Conservation (phyloP, 2,113 vertebrate genomes). For the Ardeotis arabs region DNA sequence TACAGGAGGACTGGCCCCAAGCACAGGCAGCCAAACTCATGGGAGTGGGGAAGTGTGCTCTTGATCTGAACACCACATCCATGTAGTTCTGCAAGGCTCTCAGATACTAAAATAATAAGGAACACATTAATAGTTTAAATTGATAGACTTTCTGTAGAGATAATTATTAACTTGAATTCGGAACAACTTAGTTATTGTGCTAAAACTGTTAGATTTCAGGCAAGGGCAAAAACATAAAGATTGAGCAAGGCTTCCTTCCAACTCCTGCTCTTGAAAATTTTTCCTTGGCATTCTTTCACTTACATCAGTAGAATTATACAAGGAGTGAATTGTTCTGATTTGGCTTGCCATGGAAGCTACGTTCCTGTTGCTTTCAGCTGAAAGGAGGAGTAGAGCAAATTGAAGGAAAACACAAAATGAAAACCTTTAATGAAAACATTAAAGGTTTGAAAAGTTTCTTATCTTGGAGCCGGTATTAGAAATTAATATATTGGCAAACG, state of each 20-base stretch:
- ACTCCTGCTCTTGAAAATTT: neutral
- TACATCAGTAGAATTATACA: neutral
- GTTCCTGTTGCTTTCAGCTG: neutral
- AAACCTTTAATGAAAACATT: neutral
- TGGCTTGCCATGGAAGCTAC: neutral
- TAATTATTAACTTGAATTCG: neutral
- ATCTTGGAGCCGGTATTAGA: neutral
- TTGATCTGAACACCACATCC: neutral
- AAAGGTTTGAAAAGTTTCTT: neutral
- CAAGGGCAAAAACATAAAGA: neutral
- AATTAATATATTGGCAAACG: neutral
- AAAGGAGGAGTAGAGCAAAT: neutral
- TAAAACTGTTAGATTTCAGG: neutral
- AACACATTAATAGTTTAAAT: neutral
- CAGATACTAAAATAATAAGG: neutral
- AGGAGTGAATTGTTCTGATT: neutral
- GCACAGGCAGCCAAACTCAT: neutral
- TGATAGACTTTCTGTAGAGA: neutral
- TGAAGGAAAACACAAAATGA: neutral
- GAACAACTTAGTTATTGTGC: neutral
- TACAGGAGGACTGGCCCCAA: rapidly evolving
- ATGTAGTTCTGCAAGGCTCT: neutral
- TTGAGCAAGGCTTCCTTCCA: neutral
- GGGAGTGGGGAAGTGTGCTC: rapidly evolving
- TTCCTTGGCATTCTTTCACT: neutral